Evolutionary conservation across 2,797 vertebrate genomes (phyloP).

Genomic region (Nyctalus aviator): DNA sequence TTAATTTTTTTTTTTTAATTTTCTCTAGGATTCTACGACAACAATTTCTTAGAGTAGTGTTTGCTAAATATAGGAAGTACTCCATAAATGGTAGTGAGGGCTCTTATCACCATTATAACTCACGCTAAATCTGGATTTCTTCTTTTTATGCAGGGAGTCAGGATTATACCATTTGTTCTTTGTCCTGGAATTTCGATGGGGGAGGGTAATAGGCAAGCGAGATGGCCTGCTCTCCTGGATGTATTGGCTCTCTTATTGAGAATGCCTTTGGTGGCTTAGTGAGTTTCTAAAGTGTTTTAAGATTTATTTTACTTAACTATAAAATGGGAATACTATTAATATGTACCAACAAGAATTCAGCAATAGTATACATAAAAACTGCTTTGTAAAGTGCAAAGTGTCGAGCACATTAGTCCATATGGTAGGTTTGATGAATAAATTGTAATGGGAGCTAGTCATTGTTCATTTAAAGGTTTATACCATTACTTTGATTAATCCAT

Average conservation of each 20-base stretch:
- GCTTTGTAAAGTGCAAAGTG: background rate
- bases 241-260: background rate
- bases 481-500: background rate
- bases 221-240: background rate
- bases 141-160: background rate
- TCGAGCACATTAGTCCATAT: background rate
- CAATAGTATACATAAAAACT: background rate
- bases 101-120: background rate
- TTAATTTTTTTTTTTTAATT: background rate
- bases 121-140: background rate
- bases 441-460: background rate
- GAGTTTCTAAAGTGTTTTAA: constrained; percentile 19
- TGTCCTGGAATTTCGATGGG: background rate
- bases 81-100: background rate
- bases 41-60: background rate
- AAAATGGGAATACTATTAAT: background rate
- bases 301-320: background rate
- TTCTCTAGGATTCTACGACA: background rate
- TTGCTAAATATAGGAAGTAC: background rate
- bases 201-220: background rate
- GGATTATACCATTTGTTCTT: background rate
- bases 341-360: background rate
- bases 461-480: background rate
- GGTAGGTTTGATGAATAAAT: background rate
- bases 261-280: background rate